These are phyloP conservation scores for Ictidomys tridecemlineatus DNA, from an alignment of 2,113 vertebrate genomes.

Conservation along the genomic window DNA sequence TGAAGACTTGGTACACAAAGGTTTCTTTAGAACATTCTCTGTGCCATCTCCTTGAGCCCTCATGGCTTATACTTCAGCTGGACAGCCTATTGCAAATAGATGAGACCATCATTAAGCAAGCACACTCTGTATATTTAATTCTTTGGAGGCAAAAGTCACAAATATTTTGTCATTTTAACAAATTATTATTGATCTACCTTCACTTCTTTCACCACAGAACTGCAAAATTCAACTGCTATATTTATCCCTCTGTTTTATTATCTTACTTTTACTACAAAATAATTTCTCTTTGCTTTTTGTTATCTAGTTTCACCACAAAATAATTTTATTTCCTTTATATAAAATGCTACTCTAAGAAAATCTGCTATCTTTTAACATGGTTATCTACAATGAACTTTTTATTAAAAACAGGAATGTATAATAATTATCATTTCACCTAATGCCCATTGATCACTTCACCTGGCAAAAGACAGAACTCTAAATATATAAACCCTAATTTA, in stretches of 20 bases:
- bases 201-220: neutral
- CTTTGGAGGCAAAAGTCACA: constrained; percentile 7
- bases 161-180: constrained; percentile 24
- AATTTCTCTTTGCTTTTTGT: neutral
- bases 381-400: constrained; percentile 36
- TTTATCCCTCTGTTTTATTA: neutral
- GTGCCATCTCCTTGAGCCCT: neutral
- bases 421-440: constrained; percentile 42
- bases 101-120: neutral
- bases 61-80: neutral
- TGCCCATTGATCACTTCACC: neutral
- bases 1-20: constrained; percentile 56
- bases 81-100: neutral
- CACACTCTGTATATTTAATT: neutral
- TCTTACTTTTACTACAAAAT: constrained; percentile 29
- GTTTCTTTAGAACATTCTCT: neutral
- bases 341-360: constrained; percentile 56
- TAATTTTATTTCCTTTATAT: neutral
- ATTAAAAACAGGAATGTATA: constrained; percentile 55
- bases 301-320: neutral
- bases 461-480: neutral
- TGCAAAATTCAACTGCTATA: neutral
- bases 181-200: neutral
- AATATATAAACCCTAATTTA: neutral
- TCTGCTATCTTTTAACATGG: neutral